Conservation (phyloP, 2,797 vertebrate genomes). For the Tolypeutes matacus region DNA sequence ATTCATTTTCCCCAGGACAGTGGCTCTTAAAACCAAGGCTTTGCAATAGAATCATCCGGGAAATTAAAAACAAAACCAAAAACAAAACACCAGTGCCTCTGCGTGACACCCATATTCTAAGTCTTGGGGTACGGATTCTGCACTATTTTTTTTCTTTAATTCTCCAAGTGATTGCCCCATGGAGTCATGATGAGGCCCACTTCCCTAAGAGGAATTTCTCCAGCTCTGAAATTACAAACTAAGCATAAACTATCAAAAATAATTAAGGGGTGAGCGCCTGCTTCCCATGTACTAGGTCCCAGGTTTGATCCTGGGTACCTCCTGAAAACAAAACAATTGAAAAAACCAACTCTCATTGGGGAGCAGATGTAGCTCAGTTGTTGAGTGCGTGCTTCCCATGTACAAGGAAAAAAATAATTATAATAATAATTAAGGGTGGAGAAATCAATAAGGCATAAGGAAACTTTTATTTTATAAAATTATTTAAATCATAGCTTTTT, state of each 20-base stretch:
- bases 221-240: background rate
- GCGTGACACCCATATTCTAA: background rate
- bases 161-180: background rate
- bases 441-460: background rate
- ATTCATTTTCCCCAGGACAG: background rate
- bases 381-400: no score
- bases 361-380: no score
- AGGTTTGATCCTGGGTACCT: no score
- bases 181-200: background rate
- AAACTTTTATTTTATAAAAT: slow-evolving; percentile 23
- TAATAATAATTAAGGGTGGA: background rate
- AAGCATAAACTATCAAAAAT: background rate
- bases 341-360: no score
- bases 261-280: background rate
- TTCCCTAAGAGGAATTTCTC: background rate
- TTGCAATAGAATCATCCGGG: background rate
- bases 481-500: background rate
- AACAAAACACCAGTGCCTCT: background rate
- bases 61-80: background rate
- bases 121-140: background rate
- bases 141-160: background rate
- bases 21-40: background rate
- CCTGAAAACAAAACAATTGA: no score
- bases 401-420: no score
- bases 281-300: no score